These are phyloP conservation scores for Drosophila bocki DNA, from an alignment of 1,140 invertebrate genomes.

Conservation along the genomic window DNA sequence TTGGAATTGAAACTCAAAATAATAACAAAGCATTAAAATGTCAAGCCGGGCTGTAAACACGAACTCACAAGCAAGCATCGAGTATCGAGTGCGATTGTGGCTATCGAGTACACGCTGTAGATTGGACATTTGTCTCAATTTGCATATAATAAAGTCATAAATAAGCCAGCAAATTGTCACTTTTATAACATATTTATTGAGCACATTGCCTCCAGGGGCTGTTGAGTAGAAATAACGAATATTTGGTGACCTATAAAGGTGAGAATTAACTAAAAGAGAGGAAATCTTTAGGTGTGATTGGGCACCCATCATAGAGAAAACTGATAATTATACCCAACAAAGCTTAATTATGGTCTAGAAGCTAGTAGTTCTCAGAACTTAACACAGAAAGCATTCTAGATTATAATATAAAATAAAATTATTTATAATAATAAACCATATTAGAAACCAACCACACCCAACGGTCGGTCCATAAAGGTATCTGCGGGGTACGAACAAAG, in stretches of 20 bases:
- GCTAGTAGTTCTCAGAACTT: no score
- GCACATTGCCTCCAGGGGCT: slow-evolving; percentile 44
- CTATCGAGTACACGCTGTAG: slow-evolving; percentile 38
- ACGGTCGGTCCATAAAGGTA: not conserved
- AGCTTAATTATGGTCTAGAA: not conserved
- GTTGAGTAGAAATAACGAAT: slow-evolving; percentile 17
- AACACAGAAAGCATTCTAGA: not conserved
- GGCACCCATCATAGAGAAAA: not conserved
- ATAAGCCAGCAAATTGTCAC: slow-evolving; percentile 73
- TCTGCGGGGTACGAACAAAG: slow-evolving; percentile 20
- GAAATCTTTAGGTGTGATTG: not conserved
- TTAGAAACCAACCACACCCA: slow-evolving; percentile 12
- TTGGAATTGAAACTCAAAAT: slow-evolving; percentile 62
- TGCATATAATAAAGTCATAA: slow-evolving; percentile 81
- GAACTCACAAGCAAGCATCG: slow-evolving; percentile 21
- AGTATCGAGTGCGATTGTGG: slow-evolving; percentile 36
- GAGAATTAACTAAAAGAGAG: not conserved
- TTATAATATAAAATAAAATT: not conserved
- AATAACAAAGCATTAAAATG: slow-evolving; percentile 74
- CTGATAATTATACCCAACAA: no score
- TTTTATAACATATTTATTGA: slow-evolving; percentile 76
- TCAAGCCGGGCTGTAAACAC: slow-evolving; percentile 63
- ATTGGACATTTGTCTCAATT: slow-evolving; percentile 73
- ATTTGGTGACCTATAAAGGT: slow-evolving; percentile 15
- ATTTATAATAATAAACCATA: not conserved